These are phyloP conservation scores for Characodon lateralis DNA, from an alignment of 2,797 vertebrate species.

Conservation along the genomic window DNA sequence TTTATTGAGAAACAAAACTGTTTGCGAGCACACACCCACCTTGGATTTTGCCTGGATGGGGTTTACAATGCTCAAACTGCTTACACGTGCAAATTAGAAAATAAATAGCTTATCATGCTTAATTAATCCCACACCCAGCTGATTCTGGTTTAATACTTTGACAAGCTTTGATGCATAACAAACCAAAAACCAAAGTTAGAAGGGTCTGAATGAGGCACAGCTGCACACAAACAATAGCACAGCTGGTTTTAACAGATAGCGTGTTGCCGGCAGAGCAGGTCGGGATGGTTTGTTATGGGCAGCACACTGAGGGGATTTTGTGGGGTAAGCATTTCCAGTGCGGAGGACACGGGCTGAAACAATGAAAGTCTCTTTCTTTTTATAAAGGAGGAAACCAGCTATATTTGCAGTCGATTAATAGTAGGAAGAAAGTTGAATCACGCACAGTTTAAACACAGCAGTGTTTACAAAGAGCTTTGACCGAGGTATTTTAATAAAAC, in stretches of 20 bases:
- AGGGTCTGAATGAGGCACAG: neutral
- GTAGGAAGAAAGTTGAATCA: slow-evolving; percentile 25
- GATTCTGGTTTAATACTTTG: neutral
- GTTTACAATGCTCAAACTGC: slow-evolving; percentile 22
- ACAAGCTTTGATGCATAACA: neutral
- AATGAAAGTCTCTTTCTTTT: slow-evolving; percentile 23
- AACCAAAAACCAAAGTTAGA: neutral
- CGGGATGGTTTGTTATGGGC: slow-evolving; percentile 22
- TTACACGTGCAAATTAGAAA: neutral
- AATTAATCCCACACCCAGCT: neutral
- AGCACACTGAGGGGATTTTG: slow-evolving; percentile 38
- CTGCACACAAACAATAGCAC: neutral
- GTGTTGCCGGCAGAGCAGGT: slow-evolving; percentile 10
- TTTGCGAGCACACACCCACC: slow-evolving; percentile 32
- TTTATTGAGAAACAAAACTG: slow-evolving; percentile 13
- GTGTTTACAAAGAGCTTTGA: slow-evolving; percentile 3
- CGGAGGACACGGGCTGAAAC: slow-evolving; percentile 8
- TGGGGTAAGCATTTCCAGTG: slow-evolving; percentile 62
- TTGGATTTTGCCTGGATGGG: slow-evolving; percentile 23
- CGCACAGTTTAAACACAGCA: neutral
- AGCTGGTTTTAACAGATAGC: neutral
- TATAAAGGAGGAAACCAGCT: slow-evolving; percentile 49
- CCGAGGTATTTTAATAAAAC: slow-evolving; percentile 4
- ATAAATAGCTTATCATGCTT: neutral
- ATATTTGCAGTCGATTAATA: slow-evolving; percentile 35